Evolutionary conservation across 2,113 vertebrate genomes (phyloP), one percentile per base, ranked within the genome.

Genomic region (Irena cyanogastra): DNA sequence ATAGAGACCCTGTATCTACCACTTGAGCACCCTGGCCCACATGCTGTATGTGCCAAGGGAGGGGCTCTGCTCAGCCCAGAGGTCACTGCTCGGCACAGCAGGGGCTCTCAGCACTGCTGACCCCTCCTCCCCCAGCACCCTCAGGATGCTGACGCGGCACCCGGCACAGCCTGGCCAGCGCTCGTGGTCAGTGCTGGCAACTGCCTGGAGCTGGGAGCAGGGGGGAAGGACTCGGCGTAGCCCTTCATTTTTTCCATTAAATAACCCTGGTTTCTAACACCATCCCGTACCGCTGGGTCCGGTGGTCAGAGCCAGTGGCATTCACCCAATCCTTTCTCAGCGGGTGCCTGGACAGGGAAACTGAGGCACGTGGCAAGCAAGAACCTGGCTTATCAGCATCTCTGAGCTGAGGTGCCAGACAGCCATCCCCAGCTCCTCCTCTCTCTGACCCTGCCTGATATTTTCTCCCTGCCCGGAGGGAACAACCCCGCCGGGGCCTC

Each of bases 201-300:
- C 50, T 57, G 87, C 68, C 66, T 3, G 0, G 59, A 72, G 71
- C 90, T 20, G 41, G 54, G 94, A 92, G 87, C 61, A 64, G 56
- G 7, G 10, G 49, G 69, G 74, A 72, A 91, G 78, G 35, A 81
- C 52, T 87, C 13, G 0, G 31, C 1, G 0, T 7, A 74, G 66
- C 50, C 77, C 45, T 96, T 91, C 90, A 78, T 81, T 89, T 91
- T 90, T 95, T 87, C 84, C 82, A 37, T 65, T 57, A 84, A 94
- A 90, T 74, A 66, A 50, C 57, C 77, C 84, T 77, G 65, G 65
- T 94, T 95, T 92, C 82, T 84, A 80, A 44, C 21, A 10, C 28
- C 15, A 1, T 41, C 42, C 44, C 1, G 0, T 20, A 57, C 10
- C 0, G 0, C 87, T 0, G 5, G 18, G 50, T 50, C 61, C 0